Conservation (phyloP, 92 coral and sea anemone species). For the Porites cylindrica region DNA sequence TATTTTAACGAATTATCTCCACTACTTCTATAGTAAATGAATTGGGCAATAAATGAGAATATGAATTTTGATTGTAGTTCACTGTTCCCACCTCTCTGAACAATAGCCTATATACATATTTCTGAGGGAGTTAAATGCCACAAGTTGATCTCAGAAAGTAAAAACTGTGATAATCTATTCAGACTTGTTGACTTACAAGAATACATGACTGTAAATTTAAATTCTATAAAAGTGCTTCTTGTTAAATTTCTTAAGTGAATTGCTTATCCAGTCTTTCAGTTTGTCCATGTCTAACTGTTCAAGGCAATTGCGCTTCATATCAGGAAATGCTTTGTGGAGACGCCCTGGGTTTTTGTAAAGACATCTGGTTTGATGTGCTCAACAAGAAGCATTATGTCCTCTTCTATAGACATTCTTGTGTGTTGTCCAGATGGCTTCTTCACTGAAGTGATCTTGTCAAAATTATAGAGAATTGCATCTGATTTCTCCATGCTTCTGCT, state of each 20-base stretch:
- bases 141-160: background rate
- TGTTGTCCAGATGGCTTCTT: slow-evolving; percentile 72
- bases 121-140: background rate
- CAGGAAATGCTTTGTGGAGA: slow-evolving; percentile 23
- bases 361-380: slow-evolving; percentile 28
- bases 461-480: slow-evolving; percentile 43
- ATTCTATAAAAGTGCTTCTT: slow-evolving; percentile 39
- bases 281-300: slow-evolving; percentile 10
- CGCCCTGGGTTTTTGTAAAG: slow-evolving; percentile 21
- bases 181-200: background rate
- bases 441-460: slow-evolving; percentile 59
- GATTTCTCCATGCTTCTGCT: slow-evolving; percentile 71
- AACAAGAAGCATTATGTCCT: slow-evolving; percentile 63
- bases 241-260: slow-evolving; percentile 14
- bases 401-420: slow-evolving; percentile 54
- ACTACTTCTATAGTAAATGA: too few relatives aligned
- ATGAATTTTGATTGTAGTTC: background rate
- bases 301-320: slow-evolving; percentile 26
- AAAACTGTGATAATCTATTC: background rate
- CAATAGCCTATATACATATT: background rate
- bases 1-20: too few relatives aligned
- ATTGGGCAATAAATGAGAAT: too few relatives aligned
- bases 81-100: background rate
- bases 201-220: background rate
- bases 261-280: slow-evolving; percentile 26